Percentiles rank a stretch among this genome's conserved stretches.
Conservation (phyloP, 2,888 invertebrate species). For the Stenotaenia linearis region DNA sequence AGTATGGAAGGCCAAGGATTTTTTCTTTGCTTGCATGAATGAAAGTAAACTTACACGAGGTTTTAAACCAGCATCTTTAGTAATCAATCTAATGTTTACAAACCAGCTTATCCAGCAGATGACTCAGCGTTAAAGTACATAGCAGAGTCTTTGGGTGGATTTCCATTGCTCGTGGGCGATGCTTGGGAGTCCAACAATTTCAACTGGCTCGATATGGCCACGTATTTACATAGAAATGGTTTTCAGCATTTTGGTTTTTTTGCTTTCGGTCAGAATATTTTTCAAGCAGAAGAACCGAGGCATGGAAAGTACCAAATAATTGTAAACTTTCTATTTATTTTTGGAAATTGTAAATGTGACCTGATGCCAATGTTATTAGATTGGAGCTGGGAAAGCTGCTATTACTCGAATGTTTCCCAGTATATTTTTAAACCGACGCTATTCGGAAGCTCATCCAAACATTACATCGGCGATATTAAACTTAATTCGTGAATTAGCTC, state of each 20-base stretch:
- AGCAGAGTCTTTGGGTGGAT: not conserved
- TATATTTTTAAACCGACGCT: not conserved
- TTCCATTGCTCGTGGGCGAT: not conserved
- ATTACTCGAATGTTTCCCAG: not conserved
- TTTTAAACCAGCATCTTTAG: not conserved
- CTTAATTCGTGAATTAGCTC: not conserved
- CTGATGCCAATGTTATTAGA: not conserved
- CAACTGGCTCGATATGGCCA: not conserved
- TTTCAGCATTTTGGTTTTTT: not conserved
- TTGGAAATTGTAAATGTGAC: not conserved
- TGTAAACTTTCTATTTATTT: not conserved
- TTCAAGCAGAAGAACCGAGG: not conserved
- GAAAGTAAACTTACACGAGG: not conserved
- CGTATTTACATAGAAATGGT: not conserved
- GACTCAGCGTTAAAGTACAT: not conserved
- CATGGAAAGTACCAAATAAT: not conserved
- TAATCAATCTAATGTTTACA: not conserved
- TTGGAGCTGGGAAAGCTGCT: not conserved
- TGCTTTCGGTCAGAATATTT: not conserved
- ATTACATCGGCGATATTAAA: not conserved
- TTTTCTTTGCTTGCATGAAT: constrained; percentile 22
- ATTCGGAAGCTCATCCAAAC: not conserved
- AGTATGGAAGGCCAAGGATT: not conserved
- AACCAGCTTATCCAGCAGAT: not conserved
- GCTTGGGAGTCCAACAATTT: not conserved